Evolutionary conservation across 2,113 vertebrate species (phyloP).

Genomic region (Mus pahari): DNA sequence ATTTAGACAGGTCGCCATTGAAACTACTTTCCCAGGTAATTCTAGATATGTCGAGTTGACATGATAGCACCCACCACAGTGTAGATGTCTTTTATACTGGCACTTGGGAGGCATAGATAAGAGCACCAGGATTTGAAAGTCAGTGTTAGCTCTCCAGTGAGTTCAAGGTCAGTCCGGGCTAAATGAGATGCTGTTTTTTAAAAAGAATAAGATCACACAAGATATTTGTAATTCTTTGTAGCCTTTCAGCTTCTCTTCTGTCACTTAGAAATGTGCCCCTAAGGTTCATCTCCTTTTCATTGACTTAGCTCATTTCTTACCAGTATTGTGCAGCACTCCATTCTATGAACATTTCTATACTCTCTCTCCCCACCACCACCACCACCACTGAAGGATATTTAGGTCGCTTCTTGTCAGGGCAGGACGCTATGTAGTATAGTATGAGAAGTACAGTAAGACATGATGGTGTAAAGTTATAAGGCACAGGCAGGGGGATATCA

Average conservation of each 20-base stretch:
- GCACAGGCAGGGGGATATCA: background rate
- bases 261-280: background rate
- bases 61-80: background rate
- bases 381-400: background rate
- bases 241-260: background rate
- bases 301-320: background rate
- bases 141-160: background rate
- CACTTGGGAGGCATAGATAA: background rate
- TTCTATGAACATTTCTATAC: background rate
- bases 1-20: background rate
- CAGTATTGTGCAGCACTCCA: background rate
- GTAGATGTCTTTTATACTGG: background rate
- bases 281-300: background rate
- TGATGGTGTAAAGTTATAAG: too few species aligned
- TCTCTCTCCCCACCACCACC: background rate
- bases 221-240: background rate
- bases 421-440: background rate
- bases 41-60: background rate
- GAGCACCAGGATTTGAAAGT: background rate
- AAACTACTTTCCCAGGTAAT: background rate
- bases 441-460: too few species aligned
- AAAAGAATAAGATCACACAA: background rate
- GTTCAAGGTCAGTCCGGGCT: background rate
- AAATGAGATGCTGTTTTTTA: background rate
- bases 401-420: background rate